These are phyloP conservation scores for Polydrusus cervinus DNA, from an alignment of 2,888 invertebrate species.

Conservation along the genomic window DNA sequence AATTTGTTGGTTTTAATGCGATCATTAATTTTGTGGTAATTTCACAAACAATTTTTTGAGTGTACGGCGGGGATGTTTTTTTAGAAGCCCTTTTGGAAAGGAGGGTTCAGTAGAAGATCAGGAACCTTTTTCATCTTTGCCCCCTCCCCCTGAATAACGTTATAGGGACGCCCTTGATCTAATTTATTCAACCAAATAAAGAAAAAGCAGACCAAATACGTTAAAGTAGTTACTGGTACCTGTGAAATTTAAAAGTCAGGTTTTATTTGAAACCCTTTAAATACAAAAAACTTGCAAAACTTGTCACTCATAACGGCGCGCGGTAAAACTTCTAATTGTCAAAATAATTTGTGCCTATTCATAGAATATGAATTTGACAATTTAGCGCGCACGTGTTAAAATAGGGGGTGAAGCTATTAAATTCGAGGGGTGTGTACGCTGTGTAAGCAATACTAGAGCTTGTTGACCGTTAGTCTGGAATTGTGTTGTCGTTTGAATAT, in stretches of 20 bases:
- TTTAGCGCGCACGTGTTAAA: slow-evolving; percentile 51
- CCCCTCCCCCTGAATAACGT: too few relatives aligned
- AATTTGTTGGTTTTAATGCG: too few relatives aligned
- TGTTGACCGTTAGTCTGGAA: slow-evolving; percentile 51
- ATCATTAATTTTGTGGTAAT: too few relatives aligned
- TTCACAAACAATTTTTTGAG: too few relatives aligned
- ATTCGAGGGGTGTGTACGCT: slow-evolving; percentile 51
- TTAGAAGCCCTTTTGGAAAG: too few relatives aligned
- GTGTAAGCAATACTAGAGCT: slow-evolving; percentile 50
- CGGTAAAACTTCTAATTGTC: slow-evolving; percentile 46
- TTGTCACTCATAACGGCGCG: slow-evolving; percentile 36
- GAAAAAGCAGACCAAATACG: background rate
- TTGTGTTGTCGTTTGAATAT: too few relatives aligned
- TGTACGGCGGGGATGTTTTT: too few relatives aligned
- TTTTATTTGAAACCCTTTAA: background rate
- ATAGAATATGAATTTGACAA: slow-evolving; percentile 48
- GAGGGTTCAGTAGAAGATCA: too few relatives aligned
- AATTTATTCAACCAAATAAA: too few relatives aligned
- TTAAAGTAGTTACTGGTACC: background rate
- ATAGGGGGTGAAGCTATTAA: slow-evolving; percentile 50
- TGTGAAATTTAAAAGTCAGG: background rate
- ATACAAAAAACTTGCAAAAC: slow-evolving; percentile 36
- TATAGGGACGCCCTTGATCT: too few relatives aligned
- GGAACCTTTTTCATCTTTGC: too few relatives aligned
- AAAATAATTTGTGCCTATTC: slow-evolving; percentile 52